Evolutionary conservation across 1,140 invertebrate species (phyloP).

Genomic region (Caerostris extrusa): DNA sequence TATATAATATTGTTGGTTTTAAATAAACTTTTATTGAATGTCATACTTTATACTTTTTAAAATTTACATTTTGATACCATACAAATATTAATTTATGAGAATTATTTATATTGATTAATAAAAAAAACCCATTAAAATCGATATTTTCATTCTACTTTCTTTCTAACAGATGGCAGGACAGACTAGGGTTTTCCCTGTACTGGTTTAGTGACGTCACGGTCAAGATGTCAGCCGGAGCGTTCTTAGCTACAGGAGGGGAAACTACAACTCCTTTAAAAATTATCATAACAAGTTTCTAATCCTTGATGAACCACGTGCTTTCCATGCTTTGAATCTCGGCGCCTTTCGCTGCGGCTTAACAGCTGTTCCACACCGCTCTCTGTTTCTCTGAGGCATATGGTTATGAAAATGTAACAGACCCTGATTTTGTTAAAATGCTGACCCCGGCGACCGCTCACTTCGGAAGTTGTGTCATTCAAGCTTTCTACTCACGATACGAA

Average conservation of each 20-base stretch:
- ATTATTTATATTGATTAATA: too few species aligned
- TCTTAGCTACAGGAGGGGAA: not conserved
- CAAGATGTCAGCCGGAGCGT: constrained; percentile 71
- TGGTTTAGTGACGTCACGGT: constrained; percentile 55
- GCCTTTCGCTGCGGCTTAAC: not conserved
- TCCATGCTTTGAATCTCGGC: constrained; percentile 24
- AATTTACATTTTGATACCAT: too few species aligned
- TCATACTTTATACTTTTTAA: too few species aligned
- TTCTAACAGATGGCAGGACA: not conserved
- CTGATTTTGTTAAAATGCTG: constrained; percentile 13
- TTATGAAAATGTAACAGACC: not conserved
- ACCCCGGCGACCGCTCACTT: constrained; percentile 49
- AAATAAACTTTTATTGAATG: too few species aligned
- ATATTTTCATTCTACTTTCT: not conserved
- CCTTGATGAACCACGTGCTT: constrained; percentile 68
- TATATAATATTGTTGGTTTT: too few species aligned
- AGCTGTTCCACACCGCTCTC: not conserved
- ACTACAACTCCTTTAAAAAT: constrained; percentile 43
- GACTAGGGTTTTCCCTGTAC: not conserved
- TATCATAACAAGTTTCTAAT: constrained; percentile 73
- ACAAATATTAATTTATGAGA: too few species aligned
- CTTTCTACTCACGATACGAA: constrained; percentile 12
- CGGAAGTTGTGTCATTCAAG: constrained; percentile 64
- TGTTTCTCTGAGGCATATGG: constrained; percentile 22
- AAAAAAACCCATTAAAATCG: too few species aligned